Conservation (phyloP, 2,113 vertebrate genomes). For the Xyrauchen texanus region DNA sequence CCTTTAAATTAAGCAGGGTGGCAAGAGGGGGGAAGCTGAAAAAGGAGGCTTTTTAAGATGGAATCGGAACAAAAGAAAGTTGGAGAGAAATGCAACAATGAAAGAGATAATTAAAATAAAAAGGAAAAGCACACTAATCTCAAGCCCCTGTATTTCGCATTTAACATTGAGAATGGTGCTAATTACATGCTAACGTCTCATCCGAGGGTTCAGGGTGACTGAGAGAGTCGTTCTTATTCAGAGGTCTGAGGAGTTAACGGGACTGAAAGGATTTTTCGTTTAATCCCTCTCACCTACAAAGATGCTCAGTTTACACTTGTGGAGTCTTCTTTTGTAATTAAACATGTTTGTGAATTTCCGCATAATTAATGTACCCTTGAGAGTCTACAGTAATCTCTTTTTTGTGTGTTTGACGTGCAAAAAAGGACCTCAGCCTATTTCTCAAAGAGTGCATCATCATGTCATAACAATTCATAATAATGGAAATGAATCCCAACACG, state of each 20-base stretch:
- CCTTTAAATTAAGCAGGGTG: constrained; percentile 56
- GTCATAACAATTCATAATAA: constrained; percentile 69
- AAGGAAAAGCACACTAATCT: constrained; percentile 5
- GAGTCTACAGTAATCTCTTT: constrained; percentile 3
- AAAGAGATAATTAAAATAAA: constrained; percentile 36
- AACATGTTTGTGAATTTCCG: constrained; percentile 4
- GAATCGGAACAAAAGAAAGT: constrained; percentile 50
- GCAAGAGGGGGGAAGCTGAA: constrained; percentile 2
- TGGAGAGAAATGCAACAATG: constrained; percentile 30
- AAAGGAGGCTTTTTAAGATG: neutral
- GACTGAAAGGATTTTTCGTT: neutral
- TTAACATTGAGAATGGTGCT: constrained; percentile 66
- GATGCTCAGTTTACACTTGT: constrained; percentile 2
- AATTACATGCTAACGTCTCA: constrained; percentile 46
- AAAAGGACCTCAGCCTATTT: constrained; percentile 15
- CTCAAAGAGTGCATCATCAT: constrained; percentile 53
- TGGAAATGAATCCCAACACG: constrained; percentile 74
- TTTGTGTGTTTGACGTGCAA: neutral
- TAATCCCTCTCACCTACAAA: constrained; percentile 13
- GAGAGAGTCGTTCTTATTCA: neutral
- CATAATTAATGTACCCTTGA: constrained; percentile 11
- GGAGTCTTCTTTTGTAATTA: constrained; percentile 6
- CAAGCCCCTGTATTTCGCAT: constrained; percentile 53
- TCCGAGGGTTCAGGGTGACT: neutral
- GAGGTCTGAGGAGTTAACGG: neutral